Evolutionary conservation across 2,888 invertebrate species (phyloP), one percentile per base, ranked within the genome.

Genomic region (Branchinecta sandiegonensis): DNA sequence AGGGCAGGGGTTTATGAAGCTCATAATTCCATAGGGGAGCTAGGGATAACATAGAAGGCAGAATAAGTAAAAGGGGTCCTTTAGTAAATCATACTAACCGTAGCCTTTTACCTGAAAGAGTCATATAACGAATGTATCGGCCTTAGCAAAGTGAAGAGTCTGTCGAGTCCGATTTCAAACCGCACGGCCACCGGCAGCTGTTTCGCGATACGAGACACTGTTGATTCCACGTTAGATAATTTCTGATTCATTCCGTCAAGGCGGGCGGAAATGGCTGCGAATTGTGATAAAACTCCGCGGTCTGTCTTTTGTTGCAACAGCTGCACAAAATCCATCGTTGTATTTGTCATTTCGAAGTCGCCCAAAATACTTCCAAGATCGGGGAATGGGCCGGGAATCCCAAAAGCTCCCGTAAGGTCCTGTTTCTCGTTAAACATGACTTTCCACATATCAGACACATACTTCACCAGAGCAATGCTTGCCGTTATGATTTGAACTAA

Each of bases 81-180:
- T 6, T 6, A 37, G 37, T 37, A 37, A 37, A 37, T 37, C 37
- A 37, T 37, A 37, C 37, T 37, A 37, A 37, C 37, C 37, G 37
- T 37, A 37, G 37, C 37, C 37, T 86, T 85, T 68, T 81, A 80
- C 71, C 81, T 76, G 83, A 87, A 85, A 74, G 81, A 79, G 47
- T 80, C 76, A 72, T 85, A 83, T 7, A 83, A 81, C 47, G 82
- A 80, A 66, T 84, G 80, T 65, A 88, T 82, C 14, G 83, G 78
- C 69, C 81, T 81, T 70, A 85, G 76, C 71, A 84, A 78, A 72
- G 85, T 83, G 9, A 82, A 76, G 71, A 89, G 80, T 71, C 85
- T 83, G 73, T 84, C 82, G 72, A 88, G 77, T 66, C 82, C 80
- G 56, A 84, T 73, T 74, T 86, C 84, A 63, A 87, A 75, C 70